Evolutionary conservation across 2,113 vertebrate genomes (phyloP).

Genomic region (Nicator chloris): DNA sequence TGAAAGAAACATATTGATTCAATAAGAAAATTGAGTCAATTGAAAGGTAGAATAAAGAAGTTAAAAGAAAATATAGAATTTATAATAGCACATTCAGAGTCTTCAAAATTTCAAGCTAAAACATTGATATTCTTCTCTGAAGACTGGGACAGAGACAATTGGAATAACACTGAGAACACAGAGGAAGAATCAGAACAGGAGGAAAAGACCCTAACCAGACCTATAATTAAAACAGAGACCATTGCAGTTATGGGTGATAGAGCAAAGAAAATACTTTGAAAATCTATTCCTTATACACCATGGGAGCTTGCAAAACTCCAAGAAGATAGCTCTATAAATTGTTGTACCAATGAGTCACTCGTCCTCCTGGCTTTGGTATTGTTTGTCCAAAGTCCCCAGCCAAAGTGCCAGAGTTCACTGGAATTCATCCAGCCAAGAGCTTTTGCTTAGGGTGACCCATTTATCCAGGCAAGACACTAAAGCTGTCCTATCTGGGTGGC

Average conservation of each 20-base stretch:
- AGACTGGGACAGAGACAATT: background rate
- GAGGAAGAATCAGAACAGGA: background rate
- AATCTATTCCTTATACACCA: background rate
- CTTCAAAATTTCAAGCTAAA: background rate
- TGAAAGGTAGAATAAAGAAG: background rate
- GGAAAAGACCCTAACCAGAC: background rate
- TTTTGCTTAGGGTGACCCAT: background rate
- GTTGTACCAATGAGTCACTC: background rate
- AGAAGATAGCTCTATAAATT: background rate
- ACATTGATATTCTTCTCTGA: background rate
- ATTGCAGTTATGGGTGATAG: background rate
- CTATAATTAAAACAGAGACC: background rate
- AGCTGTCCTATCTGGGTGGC: fast-evolving
- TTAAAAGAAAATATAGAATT: background rate
- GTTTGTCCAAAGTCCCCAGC: background rate
- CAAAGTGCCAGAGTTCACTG: background rate
- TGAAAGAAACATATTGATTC: too few relatives aligned
- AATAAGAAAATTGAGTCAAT: too few relatives aligned
- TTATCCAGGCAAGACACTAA: background rate
- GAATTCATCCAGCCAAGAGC: fast-evolving
- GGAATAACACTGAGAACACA: background rate
- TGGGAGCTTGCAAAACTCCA: background rate
- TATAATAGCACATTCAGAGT: background rate
- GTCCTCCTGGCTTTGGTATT: background rate
- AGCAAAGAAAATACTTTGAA: background rate